Conservation (phyloP, 2,113 vertebrate species). For the Natator depressus region DNA sequence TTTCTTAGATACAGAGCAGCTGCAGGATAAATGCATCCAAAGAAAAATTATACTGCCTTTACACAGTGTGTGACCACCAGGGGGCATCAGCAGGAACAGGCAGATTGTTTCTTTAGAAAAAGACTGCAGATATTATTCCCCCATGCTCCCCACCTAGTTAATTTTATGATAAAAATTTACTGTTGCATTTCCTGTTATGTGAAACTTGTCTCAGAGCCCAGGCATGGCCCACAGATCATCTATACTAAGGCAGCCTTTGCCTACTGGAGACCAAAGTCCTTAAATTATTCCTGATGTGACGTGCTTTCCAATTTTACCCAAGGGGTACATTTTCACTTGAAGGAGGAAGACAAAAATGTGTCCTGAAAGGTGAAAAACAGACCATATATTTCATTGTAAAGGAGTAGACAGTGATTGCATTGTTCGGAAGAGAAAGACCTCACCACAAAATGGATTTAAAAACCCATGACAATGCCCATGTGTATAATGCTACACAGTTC, state of each 20-base stretch:
- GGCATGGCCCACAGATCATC: slow-evolving; percentile 1
- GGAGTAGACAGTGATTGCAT: slow-evolving; percentile 29
- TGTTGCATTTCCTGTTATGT: slow-evolving; percentile 32
- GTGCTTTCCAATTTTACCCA: slow-evolving; percentile 46
- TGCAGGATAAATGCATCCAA: background rate
- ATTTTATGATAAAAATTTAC: slow-evolving; percentile 50
- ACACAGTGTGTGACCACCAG: background rate
- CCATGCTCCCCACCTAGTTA: background rate
- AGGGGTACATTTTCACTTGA: slow-evolving; percentile 47
- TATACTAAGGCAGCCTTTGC: slow-evolving; percentile 31
- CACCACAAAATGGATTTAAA: background rate
- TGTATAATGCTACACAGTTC: background rate
- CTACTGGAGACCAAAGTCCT: slow-evolving; percentile 31
- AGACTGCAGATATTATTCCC: slow-evolving; percentile 1
- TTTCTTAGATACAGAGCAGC: background rate
- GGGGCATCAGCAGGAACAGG: background rate
- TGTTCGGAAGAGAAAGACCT: slow-evolving; percentile 4
- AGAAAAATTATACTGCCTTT: background rate
- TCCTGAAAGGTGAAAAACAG: slow-evolving; percentile 39
- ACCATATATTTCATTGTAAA: slow-evolving; percentile 15
- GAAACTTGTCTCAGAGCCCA: slow-evolving; percentile 29
- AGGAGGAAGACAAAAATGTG: slow-evolving; percentile 37
- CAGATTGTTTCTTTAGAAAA: background rate
- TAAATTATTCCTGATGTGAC: slow-evolving; percentile 50
- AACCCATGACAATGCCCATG: background rate